A percentile compares a stretch with the other conserved stretches of the same genome.
Conservation (phyloP, 2,113 vertebrate genomes). For the Platycercus adscitus region DNA sequence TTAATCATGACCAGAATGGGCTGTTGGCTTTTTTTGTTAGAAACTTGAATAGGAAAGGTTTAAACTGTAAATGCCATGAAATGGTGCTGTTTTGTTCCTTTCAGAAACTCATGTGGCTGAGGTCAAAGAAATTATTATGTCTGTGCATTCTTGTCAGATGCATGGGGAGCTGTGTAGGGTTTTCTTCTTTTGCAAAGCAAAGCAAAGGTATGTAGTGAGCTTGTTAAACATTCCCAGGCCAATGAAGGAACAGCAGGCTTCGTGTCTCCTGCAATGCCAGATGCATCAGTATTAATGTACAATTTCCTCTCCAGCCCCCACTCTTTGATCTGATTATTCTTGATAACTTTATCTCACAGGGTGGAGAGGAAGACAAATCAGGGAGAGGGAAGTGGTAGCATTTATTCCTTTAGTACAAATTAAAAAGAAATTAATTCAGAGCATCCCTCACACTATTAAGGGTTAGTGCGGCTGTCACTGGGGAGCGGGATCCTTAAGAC, state of each 20-base stretch:
- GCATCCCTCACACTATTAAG: neutral
- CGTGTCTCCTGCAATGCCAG: slow-evolving; percentile 5
- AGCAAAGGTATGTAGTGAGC: slow-evolving; percentile 40
- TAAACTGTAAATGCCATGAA: slow-evolving; percentile 89
- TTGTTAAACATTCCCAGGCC: slow-evolving; percentile 59
- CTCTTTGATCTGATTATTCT: slow-evolving; percentile 12
- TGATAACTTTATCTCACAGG: slow-evolving; percentile 43
- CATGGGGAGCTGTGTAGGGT: slow-evolving; percentile 66
- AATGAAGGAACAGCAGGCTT: slow-evolving; percentile 42
- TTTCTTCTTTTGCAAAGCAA: slow-evolving; percentile 59
- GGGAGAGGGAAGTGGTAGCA: neutral
- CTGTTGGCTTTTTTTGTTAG: slow-evolving; percentile 86
- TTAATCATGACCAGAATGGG: slow-evolving; percentile 94
- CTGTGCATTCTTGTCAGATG: slow-evolving; percentile 80
- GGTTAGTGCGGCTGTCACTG: neutral
- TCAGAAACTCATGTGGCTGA: slow-evolving; percentile 82
- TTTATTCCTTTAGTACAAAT: neutral
- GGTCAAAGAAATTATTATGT: slow-evolving; percentile 91
- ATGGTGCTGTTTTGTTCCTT: slow-evolving; percentile 87
- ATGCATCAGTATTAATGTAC: slow-evolving; percentile 29
- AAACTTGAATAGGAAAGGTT: slow-evolving; percentile 89
- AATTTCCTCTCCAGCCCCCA: neutral
- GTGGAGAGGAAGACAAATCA: neutral
- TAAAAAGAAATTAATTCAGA: neutral
- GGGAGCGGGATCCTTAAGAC: neutral